Evolutionary conservation across 2,113 vertebrate genomes (phyloP).

Genomic region (Eurystomus gularis): DNA sequence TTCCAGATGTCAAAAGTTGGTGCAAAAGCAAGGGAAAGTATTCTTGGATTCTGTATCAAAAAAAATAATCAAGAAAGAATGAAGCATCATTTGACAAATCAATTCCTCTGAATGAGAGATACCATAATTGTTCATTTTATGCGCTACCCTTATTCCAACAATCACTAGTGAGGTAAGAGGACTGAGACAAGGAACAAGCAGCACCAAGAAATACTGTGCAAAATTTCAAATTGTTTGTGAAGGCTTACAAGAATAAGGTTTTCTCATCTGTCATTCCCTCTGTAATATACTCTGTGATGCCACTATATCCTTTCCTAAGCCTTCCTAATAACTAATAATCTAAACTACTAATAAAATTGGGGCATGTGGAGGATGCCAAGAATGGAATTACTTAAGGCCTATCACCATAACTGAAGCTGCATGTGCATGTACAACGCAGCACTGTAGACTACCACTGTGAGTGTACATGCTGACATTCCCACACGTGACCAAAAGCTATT

Average conservation of each 20-base stretch:
- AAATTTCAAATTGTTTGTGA: neutral
- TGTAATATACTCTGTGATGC: neutral
- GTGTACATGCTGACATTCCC: neutral
- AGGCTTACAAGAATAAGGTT: neutral
- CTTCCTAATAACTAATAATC: neutral
- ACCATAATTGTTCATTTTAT: neutral
- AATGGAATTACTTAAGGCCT: neutral
- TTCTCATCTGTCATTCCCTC: neutral
- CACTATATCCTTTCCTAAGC: neutral
- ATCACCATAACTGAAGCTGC: neutral
- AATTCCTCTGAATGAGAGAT: neutral
- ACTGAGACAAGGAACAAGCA: neutral
- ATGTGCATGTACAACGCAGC: neutral
- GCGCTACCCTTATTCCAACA: neutral
- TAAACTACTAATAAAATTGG: neutral
- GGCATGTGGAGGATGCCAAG: neutral
- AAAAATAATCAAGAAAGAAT: neutral
- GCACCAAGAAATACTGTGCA: neutral
- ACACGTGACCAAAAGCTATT: neutral
- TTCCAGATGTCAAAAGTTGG: conserved; percentile 34
- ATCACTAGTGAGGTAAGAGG: neutral
- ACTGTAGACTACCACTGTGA: neutral
- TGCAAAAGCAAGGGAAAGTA: conserved; percentile 12
- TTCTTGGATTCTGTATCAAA: neutral
- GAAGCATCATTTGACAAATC: conserved; percentile 1